Conservation (phyloP, 2,113 vertebrate species). For the Brachyistius frenatus region DNA sequence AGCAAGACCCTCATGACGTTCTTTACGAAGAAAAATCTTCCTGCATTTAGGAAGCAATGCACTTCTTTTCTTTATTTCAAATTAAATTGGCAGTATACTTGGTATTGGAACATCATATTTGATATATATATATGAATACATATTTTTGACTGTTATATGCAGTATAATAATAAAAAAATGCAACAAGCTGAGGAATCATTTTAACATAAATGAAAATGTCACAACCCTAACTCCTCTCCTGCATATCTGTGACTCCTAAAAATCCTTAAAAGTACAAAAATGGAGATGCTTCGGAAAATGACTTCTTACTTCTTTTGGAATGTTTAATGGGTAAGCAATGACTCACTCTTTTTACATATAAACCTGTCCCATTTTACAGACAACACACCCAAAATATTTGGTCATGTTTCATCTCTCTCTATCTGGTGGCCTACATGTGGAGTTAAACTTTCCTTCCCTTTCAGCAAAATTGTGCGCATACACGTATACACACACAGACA, state of each 20-base stretch:
- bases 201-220: neutral
- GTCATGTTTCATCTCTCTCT: constrained; percentile 63
- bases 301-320: constrained; percentile 18
- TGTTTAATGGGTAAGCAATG: constrained; percentile 36
- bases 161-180: too few relatives aligned
- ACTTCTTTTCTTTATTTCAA: too few relatives aligned
- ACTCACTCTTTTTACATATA: constrained; percentile 52
- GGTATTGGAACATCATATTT: too few relatives aligned
- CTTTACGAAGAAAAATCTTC: too few relatives aligned
- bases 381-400: constrained; percentile 68
- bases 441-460: constrained; percentile 59
- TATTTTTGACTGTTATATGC: too few relatives aligned
- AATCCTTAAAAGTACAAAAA: constrained; percentile 2
- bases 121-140: too few relatives aligned
- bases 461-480: constrained; percentile 35
- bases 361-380: constrained; percentile 59
- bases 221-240: too few relatives aligned
- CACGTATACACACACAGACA: neutral
- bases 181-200: too few relatives aligned
- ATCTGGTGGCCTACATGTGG: constrained; percentile 55
- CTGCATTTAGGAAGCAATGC: too few relatives aligned
- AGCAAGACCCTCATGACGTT: too few relatives aligned
- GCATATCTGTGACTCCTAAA: neutral
- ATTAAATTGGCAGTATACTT: too few relatives aligned
- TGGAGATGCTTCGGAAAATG: neutral